Base-by-base conservation (phyloP, 1,140 invertebrate genomes). In the Plutomurus gul region DNA sequence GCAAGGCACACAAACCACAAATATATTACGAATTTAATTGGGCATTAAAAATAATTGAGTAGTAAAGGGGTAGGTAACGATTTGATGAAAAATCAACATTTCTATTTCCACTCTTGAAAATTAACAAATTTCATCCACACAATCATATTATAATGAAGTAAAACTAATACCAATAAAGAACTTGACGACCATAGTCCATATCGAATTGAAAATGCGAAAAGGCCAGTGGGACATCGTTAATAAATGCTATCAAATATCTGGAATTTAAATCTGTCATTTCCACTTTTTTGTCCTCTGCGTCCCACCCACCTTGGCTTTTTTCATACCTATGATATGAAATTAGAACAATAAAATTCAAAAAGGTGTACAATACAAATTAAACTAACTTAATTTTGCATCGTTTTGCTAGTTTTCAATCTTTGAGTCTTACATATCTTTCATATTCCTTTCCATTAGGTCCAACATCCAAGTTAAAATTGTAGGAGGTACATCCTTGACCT, bases 151-250 rank as follows among this genome's bases (percentile, higher is more conserved):
- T n/a, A n/a, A n/a, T n/a, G n/a, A n/a, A n/a, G n/a, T n/a, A n/a
- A n/a, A n/a, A n/a, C n/a, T n/a, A n/a, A 86, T 87, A 93, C 93
- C 93, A 94, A 86, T 95, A 95, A 8, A 95, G 85, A 37, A 95
- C 93, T 87, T 92, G 90, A 39, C 90, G 86, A 0, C 90, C 92
- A 85, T 92, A 89, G 85, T 95, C 94, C 82, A 94, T 86, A 85
- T 95, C 94, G 88, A 95, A 95, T 79, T 93, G 88, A 85, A 95
- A 95, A 87, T 94, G 93, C 25, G 90, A 89, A 85, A 92, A 93
- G 0, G 90, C 93, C 33, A 93, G 88, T 27, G 89, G 89, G 2
- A 87, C 85, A 22, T 88, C 84, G 30, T 85, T 84, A 10, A 86
- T 86, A 73, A 81, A 79, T 10, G 89, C 91, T 65, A 93, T 86